Base-by-base conservation (phyloP, 2,113 vertebrate species). In the Rhabdomys dilectus region DNA sequence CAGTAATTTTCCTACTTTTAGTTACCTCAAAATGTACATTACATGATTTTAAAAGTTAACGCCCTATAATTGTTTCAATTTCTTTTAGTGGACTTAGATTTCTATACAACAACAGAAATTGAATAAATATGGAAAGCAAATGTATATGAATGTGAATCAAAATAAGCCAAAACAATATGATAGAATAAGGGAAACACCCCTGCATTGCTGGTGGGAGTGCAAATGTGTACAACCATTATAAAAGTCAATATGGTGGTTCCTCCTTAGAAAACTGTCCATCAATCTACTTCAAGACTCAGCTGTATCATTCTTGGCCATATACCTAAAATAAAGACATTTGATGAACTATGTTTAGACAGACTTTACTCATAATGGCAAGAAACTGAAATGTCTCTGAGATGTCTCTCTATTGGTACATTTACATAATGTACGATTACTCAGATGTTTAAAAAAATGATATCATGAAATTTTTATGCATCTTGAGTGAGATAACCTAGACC, bases 111-210 rank as follows among this genome's bases (percentile, higher is more conserved):
- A n/a, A 45, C 87, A 36, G 29, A 90, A 89, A 82, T 21, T 68
- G 36, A 93, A 89, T 68, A 56, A 56, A 82, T 80, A 29, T 0
- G 51, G 10, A 10, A 84, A 70, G 1, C 19, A 75, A 88, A 62
- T 93, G 24, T 11, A 73, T 86, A 56, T 81, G 51, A 77, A 85
- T 88, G 15, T n/a, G 19, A 87, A 91, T 93, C 39, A 96, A 91
- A 96, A 78, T 72, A 17, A 26, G 36, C 64, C 19, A 29, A 73
- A 58, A 88, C 45, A 73, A 86, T 73, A 73, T 87, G 96, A 31
- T 29, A 62, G 53, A 78, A 75, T 72, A 75, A 22, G 86, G 77
- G 48, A 36, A 34, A 78, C 4, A 51, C 8, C 17, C 17, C 31
- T 53, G 16, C 48, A 36, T 6, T 78, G 48, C 1, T 53, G 31